Evolutionary conservation across 2,113 vertebrate genomes (phyloP).

Genomic region (Nymphicus hollandicus): DNA sequence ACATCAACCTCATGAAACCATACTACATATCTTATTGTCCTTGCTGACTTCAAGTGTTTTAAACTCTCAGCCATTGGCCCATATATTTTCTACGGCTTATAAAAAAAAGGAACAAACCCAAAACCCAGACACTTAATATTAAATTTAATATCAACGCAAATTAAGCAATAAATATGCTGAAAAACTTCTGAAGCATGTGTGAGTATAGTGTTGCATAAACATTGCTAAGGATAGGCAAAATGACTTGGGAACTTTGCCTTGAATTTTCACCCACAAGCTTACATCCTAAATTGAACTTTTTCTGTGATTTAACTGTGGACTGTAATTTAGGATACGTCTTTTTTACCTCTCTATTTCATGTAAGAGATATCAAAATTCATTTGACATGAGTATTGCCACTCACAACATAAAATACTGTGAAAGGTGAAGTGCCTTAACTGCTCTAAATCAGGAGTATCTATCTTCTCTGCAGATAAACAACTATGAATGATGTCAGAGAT

Average conservation of each 20-base stretch:
- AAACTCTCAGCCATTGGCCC: neutral
- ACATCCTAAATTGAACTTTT: neutral
- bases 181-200: neutral
- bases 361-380: neutral
- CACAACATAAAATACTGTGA: neutral
- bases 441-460: neutral
- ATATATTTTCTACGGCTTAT: neutral
- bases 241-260: neutral
- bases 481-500: neutral
- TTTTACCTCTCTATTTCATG: neutral
- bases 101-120: neutral
- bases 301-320: neutral
- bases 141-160: neutral
- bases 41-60: neutral
- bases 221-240: neutral
- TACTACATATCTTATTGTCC: neutral
- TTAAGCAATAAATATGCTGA: neutral
- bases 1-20: neutral
- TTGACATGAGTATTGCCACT: neutral
- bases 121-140: neutral
- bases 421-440: neutral
- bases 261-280: neutral
- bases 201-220: neutral
- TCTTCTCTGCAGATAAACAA: neutral
- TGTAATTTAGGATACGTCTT: neutral